Evolutionary conservation across 2,888 invertebrate genomes (phyloP).

Genomic region (Rhynchonema sp.): DNA sequence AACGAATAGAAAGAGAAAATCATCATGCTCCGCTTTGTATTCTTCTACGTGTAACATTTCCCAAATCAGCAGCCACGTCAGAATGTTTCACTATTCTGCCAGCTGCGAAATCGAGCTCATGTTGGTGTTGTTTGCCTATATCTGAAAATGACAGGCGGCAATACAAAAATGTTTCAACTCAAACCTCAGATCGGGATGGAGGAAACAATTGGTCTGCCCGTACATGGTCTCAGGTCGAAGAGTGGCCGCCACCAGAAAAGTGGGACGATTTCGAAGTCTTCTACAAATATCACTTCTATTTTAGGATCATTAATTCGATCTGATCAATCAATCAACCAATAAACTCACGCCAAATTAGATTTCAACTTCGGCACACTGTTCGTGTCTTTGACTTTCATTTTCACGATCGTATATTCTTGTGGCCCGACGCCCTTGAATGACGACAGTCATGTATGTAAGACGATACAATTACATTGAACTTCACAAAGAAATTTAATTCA

Average conservation of each 20-base stretch:
- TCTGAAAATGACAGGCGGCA: too few relatives aligned
- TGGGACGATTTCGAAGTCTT: too few relatives aligned
- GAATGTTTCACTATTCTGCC: too few relatives aligned
- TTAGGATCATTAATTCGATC: conserved; percentile 38
- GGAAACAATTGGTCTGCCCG: conserved; percentile 97
- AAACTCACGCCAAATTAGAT: conserved; percentile 36
- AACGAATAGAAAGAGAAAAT: too few relatives aligned
- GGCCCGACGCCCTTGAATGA: conserved; percentile 62
- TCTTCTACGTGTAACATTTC: too few relatives aligned
- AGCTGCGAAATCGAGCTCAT: too few relatives aligned
- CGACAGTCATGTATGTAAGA: conserved; percentile 7
- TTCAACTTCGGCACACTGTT: conserved; percentile 50
- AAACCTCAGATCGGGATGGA: conserved; percentile 81
- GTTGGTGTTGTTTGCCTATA: too few relatives aligned
- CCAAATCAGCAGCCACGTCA: too few relatives aligned
- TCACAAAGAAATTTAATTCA: not conserved
- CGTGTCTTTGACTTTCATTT: conserved; percentile 80
- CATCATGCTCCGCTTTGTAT: too few relatives aligned
- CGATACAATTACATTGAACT: too few relatives aligned
- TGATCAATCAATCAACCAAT: conserved; percentile 40
- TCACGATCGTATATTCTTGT: conserved; percentile 89
- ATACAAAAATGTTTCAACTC: too few relatives aligned
- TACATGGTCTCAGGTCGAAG: conserved; percentile 99
- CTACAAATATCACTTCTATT: too few relatives aligned
- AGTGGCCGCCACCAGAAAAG: conserved; percentile 72